These are phyloP conservation scores for Nanorana parkeri DNA, from an alignment of 2,113 vertebrate genomes.

Conservation along the genomic window DNA sequence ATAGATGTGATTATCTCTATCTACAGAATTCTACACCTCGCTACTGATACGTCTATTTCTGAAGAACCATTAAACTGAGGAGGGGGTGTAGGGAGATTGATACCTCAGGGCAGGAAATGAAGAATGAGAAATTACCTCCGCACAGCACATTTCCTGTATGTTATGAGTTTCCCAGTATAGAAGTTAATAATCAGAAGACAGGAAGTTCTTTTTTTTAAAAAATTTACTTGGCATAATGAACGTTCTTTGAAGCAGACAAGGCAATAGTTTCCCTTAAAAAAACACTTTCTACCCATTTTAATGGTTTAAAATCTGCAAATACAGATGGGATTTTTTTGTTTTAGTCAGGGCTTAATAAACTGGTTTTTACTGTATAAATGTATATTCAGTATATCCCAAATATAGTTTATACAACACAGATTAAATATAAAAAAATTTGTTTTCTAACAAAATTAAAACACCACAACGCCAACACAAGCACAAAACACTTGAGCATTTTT, in stretches of 20 bases:
- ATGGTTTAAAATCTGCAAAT: too few relatives aligned
- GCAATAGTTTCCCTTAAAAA: neutral
- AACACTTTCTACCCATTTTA: neutral
- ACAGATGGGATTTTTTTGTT: too few relatives aligned
- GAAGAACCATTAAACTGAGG: neutral
- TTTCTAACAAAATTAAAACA: too few relatives aligned
- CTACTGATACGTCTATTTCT: neutral
- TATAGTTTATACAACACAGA: too few relatives aligned
- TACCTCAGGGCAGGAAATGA: conserved; percentile 23
- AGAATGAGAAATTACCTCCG: conserved; percentile 30
- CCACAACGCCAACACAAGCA: too few relatives aligned
- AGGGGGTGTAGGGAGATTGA: neutral
- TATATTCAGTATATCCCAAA: too few relatives aligned
- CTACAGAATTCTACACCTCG: neutral
- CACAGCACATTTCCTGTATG: conserved; percentile 15
- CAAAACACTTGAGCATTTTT: too few relatives aligned
- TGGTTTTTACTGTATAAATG: too few relatives aligned
- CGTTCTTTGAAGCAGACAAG: neutral
- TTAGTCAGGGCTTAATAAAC: too few relatives aligned
- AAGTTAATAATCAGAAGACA: neutral
- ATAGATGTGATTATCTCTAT: neutral
- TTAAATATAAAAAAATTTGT: too few relatives aligned
- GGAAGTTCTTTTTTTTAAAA: neutral
- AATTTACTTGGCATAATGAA: neutral
- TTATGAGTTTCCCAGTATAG: conserved; percentile 20